Conservation (phyloP, 2,888 invertebrate species). For the Imbricaverruca yamaguchii region DNA sequence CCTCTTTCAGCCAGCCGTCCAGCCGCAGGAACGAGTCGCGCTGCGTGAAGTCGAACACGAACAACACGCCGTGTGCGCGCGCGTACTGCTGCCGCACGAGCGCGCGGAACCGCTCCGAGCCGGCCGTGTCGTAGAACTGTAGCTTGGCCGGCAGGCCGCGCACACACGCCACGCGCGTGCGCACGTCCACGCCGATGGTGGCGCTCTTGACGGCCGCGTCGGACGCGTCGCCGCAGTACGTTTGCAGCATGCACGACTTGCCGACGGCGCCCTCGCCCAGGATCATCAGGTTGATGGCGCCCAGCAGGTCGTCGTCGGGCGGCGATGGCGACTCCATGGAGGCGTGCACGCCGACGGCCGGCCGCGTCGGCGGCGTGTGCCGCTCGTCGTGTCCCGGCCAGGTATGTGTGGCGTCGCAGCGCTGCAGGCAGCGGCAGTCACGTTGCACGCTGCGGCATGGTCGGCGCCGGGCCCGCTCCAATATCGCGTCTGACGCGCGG, state of each 20-base stretch:
- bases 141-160: conserved; percentile 19
- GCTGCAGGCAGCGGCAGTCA: neutral
- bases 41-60: conserved; percentile 20
- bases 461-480: neutral
- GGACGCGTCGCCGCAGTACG: conserved; percentile 8
- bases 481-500: neutral
- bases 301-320: neutral
- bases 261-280: conserved; percentile 23
- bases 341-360: neutral
- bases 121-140: conserved; percentile 20
- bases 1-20: conserved; percentile 17
- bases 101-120: conserved; percentile 11
- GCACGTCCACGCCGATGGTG: conserved; percentile 21
- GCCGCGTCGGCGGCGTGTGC: neutral
- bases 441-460: neutral
- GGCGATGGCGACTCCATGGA: neutral
- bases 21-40: conserved; percentile 8
- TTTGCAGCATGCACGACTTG: conserved; percentile 20
- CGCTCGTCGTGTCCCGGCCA: neutral
- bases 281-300: conserved; percentile 16
- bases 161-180: conserved; percentile 12
- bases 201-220: neutral
- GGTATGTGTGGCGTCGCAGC: neutral
- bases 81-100: conserved; percentile 17
- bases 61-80: conserved; percentile 18